Conservation (phyloP, 2,113 vertebrate genomes). For the Tragelaphus strepsiceros region DNA sequence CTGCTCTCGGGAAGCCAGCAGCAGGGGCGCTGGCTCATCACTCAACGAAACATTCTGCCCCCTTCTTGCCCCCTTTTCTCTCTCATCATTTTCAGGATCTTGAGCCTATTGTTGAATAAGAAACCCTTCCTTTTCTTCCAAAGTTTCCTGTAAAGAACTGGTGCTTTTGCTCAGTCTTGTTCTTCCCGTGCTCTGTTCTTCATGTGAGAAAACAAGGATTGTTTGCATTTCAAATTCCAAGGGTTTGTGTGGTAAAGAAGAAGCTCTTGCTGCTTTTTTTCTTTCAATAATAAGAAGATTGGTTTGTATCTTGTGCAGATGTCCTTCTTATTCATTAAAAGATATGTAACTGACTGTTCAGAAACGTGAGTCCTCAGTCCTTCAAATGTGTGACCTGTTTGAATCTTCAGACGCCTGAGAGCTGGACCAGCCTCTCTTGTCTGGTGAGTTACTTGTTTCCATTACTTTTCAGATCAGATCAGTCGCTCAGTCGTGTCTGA, state of each 20-base stretch:
- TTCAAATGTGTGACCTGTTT: not conserved
- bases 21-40: not conserved
- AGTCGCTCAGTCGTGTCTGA: too few relatives aligned
- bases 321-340: slow-evolving; percentile 35
- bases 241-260: not conserved
- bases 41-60: not conserved
- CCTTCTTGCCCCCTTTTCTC: not conserved
- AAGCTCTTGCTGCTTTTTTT: not conserved
- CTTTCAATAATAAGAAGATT: not conserved
- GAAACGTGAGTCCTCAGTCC: not conserved
- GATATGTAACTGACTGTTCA: not conserved
- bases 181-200: not conserved
- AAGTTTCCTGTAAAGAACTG: not conserved
- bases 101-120: not conserved
- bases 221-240: slow-evolving; percentile 35
- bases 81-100: not conserved
- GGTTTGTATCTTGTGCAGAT: slow-evolving; percentile 21
- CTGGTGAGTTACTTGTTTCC: not conserved
- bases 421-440: not conserved
- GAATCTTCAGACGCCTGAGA: not conserved
- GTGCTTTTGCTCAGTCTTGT: not conserved
- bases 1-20: not conserved
- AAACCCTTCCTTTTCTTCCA: not conserved
- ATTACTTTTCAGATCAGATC: not conserved
- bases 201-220: not conserved